Base-by-base conservation (phyloP, 2,113 vertebrate genomes). In the Plecotus auritus region DNA sequence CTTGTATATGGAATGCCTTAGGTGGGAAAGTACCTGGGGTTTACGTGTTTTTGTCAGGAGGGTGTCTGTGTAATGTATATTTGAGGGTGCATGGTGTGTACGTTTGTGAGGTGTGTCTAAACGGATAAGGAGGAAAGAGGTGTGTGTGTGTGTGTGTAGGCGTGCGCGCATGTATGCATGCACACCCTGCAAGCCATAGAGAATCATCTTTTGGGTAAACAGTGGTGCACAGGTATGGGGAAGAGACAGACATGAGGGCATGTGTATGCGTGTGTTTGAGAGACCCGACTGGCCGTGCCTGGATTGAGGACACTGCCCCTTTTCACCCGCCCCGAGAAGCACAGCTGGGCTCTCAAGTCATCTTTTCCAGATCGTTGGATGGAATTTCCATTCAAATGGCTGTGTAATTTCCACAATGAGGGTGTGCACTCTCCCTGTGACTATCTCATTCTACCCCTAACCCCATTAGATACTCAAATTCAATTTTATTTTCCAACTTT, bases 401-500 rank as follows among this genome's bases (percentile, higher is more conserved):
- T 59, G 5, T 96, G 17, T 91, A 72, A 96, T 98, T 97, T 97
- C 96, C 97, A 92, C 94, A 97, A 1, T 96, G 96, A 97, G 92
- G 97, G 78, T 97, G 97, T 96, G 73, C 76, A 96, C n/a, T 70
- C 95, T 98, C 97, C 95, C 97, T 47, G 70, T 0, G 0, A 78
- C 97, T 80, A 74, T 97, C 96, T 97, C 81, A 54, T 85, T 95
- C 84, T 96, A 77, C 87, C 54, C 35, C 92, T 94, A 92, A 93
- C 88, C 73, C 87, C 82, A 95, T 96, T 97, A 97, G 93, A 96
- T 96, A 97, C 97, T 97, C 94, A 97, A 97, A 97, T 98, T 47
- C 45, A 97, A 96, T 95, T 97, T 98, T 88, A 91, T 95, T 97
- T 97, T 97, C 96, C 95, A 97, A 95, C 94, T 96, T 91, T 51